These are phyloP conservation scores for Melanargia galathea DNA, from an alignment of 2,888 invertebrate species.

Conservation along the genomic window DNA sequence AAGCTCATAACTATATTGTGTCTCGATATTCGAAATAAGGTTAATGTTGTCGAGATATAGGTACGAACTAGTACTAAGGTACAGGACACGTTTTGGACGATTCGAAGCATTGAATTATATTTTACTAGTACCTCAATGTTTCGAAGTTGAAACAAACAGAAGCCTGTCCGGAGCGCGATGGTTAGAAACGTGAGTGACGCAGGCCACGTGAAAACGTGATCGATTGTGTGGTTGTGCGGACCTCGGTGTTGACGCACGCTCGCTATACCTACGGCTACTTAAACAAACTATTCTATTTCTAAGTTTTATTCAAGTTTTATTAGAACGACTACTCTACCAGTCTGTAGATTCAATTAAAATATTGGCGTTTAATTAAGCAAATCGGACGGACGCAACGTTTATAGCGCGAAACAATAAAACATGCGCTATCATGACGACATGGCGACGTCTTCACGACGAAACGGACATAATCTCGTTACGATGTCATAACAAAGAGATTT, in stretches of 20 bases:
- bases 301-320: too few relatives aligned
- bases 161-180: conserved; percentile 45
- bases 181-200: conserved; percentile 44
- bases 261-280: conserved; percentile 6
- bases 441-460: conserved; percentile 74
- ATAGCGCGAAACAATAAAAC: conserved; percentile 76
- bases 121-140: too few relatives aligned
- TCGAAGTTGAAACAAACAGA: conserved; percentile 67
- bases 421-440: conserved; percentile 70
- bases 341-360: conserved; percentile 4
- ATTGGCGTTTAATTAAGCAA: conserved; percentile 60
- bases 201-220: conserved; percentile 60
- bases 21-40: too few relatives aligned
- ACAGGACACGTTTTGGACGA: conserved; percentile 57
- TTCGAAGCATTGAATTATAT: too few relatives aligned
- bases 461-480: conserved; percentile 81
- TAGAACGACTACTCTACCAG: too few relatives aligned
- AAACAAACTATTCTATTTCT: too few relatives aligned
- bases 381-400: conserved; percentile 57
- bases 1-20: too few relatives aligned
- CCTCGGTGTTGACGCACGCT: conserved; percentile 26
- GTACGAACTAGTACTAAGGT: too few relatives aligned
- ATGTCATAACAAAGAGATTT: conserved; percentile 83
- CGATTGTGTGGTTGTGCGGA: conserved; percentile 23
- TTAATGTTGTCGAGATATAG: too few relatives aligned